A percentile compares a stretch with the other conserved stretches of the same genome.
Conservation (phyloP, 2,797 vertebrate genomes). For the Toxotes lorentzi region DNA sequence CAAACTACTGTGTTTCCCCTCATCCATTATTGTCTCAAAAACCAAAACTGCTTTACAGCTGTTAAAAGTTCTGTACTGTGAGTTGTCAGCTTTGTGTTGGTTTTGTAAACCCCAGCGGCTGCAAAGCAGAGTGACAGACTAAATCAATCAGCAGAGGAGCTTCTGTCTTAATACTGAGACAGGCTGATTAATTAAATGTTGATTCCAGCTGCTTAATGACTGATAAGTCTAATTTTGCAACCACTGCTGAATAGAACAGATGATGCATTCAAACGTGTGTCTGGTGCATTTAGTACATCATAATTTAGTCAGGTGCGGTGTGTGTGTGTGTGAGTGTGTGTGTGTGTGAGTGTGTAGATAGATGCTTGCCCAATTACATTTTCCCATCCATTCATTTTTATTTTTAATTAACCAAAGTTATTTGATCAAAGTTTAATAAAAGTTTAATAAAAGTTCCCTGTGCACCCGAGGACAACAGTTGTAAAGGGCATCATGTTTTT, state of each 20-base stretch:
- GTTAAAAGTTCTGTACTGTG: background rate
- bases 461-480: conserved; percentile 22
- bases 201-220: conserved; percentile 27
- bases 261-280: conserved; percentile 7
- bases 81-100: conserved; percentile 3
- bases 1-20: background rate
- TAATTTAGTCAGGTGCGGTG: conserved; percentile 4
- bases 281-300: conserved; percentile 20
- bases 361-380: conserved; percentile 39
- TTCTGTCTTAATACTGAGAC: conserved; percentile 12
- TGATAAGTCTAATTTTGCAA: conserved; percentile 18
- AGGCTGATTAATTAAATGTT: conserved; percentile 50
- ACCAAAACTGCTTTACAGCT: conserved; percentile 2
- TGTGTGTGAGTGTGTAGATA: background rate
- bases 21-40: conserved; percentile 9
- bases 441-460: conserved; percentile 44
- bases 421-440: conserved; percentile 55
- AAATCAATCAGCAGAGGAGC: conserved; percentile 17
- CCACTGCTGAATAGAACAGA: background rate
- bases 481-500: conserved; percentile 9
- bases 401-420: conserved; percentile 50
- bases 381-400: conserved; percentile 18
- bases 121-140: background rate
- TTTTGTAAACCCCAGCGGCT: conserved; percentile 12
- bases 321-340: background rate